A percentile compares a stretch with the other conserved stretches of the same genome.
These are phyloP conservation scores for Tiliqua scincoides DNA, from an alignment of 2,113 vertebrate species.

Conservation along the genomic window DNA sequence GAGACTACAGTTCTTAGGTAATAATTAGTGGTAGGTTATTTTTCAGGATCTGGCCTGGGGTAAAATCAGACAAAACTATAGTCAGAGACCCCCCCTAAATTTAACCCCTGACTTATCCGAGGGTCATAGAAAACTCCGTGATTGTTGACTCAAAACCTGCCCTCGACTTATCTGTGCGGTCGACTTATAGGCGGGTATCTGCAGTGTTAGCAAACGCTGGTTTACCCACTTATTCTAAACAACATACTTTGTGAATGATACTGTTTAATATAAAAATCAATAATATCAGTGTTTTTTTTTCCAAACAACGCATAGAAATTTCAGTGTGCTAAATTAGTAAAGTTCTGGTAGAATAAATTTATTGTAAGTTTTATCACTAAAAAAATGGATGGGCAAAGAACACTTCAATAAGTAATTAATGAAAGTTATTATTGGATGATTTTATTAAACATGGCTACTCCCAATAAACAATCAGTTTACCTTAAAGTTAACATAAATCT, in stretches of 20 bases:
- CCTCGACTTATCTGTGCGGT: too few species aligned
- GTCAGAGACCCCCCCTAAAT: too few species aligned
- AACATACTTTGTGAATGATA: not conserved
- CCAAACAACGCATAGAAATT: not conserved
- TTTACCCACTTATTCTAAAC: not conserved
- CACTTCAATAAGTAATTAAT: not conserved
- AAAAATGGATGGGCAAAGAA: not conserved
- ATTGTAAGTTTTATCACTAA: not conserved
- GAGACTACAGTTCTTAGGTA: too few species aligned
- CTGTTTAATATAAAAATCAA: not conserved
- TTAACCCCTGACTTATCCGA: too few species aligned
- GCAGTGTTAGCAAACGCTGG: too few species aligned
- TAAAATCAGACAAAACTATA: too few species aligned
- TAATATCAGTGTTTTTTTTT: not conserved
- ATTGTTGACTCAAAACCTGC: too few species aligned
- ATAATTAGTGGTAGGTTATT: too few species aligned
- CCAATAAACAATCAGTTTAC: conserved; percentile 4
- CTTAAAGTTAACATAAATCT: conserved; percentile 7
- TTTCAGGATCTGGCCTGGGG: too few species aligned
- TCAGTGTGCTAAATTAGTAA: not conserved
- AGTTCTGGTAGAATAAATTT: conserved; percentile 8
- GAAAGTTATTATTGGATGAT: not conserved
- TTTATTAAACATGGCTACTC: conserved; percentile 18
- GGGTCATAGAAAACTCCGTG: too few species aligned
- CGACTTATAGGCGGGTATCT: too few species aligned